These are phyloP conservation scores for Agrochola circellaris DNA, from an alignment of 2,888 invertebrate species.

Conservation along the genomic window DNA sequence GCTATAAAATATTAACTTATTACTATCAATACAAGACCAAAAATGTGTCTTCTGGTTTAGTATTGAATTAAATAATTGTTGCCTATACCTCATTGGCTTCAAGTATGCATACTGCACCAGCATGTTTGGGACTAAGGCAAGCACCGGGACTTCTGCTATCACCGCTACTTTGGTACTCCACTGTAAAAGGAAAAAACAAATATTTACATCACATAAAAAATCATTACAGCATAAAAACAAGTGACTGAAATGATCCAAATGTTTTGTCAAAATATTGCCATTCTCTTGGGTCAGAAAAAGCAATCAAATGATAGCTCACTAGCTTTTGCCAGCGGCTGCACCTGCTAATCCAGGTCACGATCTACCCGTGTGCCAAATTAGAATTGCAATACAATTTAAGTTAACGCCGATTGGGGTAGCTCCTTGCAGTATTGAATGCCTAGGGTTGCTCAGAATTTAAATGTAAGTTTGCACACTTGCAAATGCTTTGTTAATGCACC, in stretches of 20 bases:
- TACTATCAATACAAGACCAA: background rate
- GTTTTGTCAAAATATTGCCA: background rate
- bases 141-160: constrained; percentile 94
- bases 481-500: background rate
- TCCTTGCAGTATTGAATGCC: background rate
- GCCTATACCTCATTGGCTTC: constrained; percentile 93
- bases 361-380: too few species aligned
- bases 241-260: background rate
- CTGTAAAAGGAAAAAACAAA: constrained; percentile 80
- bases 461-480: background rate
- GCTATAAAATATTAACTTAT: background rate
- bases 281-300: background rate
- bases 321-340: too few species aligned
- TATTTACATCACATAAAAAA: background rate
- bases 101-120: constrained; percentile 94
- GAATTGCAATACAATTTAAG: background rate
- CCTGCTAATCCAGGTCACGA: too few species aligned
- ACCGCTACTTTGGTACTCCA: constrained; percentile 95
- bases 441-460: background rate
- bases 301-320: background rate
- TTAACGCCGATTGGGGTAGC: background rate
- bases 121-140: constrained; percentile 94
- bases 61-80: background rate
- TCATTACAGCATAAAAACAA: too few species aligned
- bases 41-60: background rate